Evolutionary conservation across 2,888 invertebrate genomes (phyloP), one percentile per base, ranked within the genome.

Genomic region (Melipona beecheii): DNA sequence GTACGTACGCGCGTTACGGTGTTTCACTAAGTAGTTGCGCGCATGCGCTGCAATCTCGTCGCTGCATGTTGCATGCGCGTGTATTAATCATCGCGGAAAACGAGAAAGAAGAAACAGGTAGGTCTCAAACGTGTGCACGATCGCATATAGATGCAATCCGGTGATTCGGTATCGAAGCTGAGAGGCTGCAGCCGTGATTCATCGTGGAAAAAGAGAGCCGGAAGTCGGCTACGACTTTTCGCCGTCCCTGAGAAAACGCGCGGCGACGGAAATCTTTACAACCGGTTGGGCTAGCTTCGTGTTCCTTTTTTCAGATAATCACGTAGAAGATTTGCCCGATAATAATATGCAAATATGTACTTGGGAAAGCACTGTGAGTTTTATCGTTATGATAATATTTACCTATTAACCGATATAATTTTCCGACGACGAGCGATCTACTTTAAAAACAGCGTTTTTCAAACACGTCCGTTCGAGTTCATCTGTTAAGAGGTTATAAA

Each of bases 1-100:
- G 71, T 64, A 31, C 36, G 60, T 74, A 69, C 82, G 62, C 84
- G 75, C 78, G 83, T 31, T 36, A 19, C 70, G 54, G 36, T 4
- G 31, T 84, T 88, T 85, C 82, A 78, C 84, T 82, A 83, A 78
- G 82, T 82, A 75, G 49, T 15, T 43, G 73, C 68, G 78, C 75
- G 77, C 72, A 77, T 52, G 74, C 69, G 68, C 75, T 54, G 73
- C 86, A 83, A 83, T 86, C 86, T 83, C 69, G 80, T 54, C 58
- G 79, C 54, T 36, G 5, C 50, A 17, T 54, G 43, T 62, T 73
- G 64, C 54, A 70, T 81, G 75, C 78, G 79, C 83, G 78, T 82
- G 83, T 89, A 87, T 91, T 91, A 90, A 91, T 91, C 87, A 88
- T 88, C 88, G 78, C 66, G 84, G 84, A 82, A 86, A 75, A 87